phyloP scores from a whole-genome alignment of 2,113 vertebrate species.

The Ophiodon elongatus region DNA sequence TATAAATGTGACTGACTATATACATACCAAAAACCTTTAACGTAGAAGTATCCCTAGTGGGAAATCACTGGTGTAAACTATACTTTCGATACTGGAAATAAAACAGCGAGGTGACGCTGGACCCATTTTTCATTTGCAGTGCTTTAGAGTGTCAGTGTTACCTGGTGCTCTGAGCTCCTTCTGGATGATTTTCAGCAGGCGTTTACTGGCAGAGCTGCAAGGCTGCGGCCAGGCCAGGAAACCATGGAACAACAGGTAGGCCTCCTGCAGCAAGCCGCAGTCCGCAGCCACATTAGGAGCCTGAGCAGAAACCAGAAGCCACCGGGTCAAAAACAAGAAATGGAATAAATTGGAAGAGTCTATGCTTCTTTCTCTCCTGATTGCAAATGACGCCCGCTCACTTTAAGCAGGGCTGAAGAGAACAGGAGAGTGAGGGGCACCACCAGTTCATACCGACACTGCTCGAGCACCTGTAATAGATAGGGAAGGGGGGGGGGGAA shows the following conservation, averaged over 20 bases:
- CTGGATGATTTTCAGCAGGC: constrained; percentile 88
- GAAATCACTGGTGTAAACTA: not conserved
- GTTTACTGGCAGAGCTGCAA: constrained; percentile 88
- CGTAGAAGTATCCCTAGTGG: not conserved
- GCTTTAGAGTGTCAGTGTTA: constrained; percentile 49
- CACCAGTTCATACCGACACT: constrained; percentile 89
- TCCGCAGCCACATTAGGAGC: constrained; percentile 87
- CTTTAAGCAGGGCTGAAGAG: constrained; percentile 90
- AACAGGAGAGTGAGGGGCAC: constrained; percentile 91
- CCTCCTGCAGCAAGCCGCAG: constrained; percentile 86
- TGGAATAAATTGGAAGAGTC: not conserved
- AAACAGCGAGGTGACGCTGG: not conserved
- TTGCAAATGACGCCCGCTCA: constrained; percentile 74
- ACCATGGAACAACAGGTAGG: constrained; percentile 85
- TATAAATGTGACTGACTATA: not conserved
- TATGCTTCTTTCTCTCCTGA: not conserved
- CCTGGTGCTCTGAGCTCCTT: constrained; percentile 93
- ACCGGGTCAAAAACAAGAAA: not conserved
- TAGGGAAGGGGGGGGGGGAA: not conserved
- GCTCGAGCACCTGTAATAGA: constrained; percentile 87
- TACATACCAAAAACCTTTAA: not conserved
- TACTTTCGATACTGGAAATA: not conserved
- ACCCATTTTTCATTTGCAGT: not conserved
- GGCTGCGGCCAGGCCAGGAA: constrained; percentile 95
- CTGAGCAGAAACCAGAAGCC: constrained; percentile 68